Conservation (phyloP, 2,113 vertebrate genomes). For the Lampris incognitus region DNA sequence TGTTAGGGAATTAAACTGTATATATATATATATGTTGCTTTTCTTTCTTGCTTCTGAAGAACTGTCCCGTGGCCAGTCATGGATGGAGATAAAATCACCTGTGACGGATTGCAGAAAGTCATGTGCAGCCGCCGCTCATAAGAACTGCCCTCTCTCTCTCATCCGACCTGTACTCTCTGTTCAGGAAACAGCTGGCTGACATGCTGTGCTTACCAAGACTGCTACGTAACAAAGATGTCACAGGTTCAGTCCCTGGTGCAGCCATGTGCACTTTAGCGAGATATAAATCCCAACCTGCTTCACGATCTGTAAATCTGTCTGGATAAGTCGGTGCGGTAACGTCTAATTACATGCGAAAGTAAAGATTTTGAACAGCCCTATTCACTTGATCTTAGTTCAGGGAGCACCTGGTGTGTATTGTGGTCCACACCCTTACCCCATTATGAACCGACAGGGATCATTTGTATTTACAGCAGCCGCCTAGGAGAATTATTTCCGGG, state of each 20-base stretch:
- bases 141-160: background rate
- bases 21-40: slow-evolving; percentile 1
- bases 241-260: no score
- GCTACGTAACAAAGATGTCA: background rate
- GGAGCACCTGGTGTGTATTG: slow-evolving; percentile 19
- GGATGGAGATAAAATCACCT: background rate
- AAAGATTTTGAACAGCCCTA: slow-evolving; percentile 40
- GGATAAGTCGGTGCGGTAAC: no score
- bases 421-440: slow-evolving; percentile 19
- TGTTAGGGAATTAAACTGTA: slow-evolving; percentile 23
- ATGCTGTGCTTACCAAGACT: background rate
- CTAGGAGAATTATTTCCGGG: no score
- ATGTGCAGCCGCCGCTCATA: background rate
- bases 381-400: slow-evolving; percentile 6
- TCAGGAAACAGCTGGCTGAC: background rate
- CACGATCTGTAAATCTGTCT: no score
- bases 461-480: no score
- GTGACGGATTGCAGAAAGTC: background rate
- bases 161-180: background rate
- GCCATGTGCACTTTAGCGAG: no score
- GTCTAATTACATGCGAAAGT: no score
- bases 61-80: background rate
- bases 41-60: background rate
- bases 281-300: no score
- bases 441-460: slow-evolving; percentile 42